Percentiles rank a stretch among this genome's conserved stretches.
Evolutionary conservation across 2,888 invertebrate species (phyloP).

Genomic region (Corythucha ciliata): DNA sequence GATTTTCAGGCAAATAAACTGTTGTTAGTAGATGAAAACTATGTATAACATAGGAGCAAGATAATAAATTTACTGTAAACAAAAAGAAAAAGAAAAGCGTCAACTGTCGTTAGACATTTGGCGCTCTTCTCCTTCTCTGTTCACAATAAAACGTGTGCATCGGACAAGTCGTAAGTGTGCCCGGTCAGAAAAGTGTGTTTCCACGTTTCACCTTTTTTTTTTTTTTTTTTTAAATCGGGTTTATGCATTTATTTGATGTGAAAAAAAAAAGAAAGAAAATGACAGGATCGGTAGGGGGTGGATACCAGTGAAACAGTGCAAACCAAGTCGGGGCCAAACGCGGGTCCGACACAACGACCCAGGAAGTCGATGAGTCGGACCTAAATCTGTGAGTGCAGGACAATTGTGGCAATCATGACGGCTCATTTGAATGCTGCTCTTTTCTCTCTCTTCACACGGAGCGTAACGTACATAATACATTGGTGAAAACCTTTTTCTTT

Average conservation of each 20-base stretch:
- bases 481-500: conserved; percentile 1
- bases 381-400: conserved; percentile 27
- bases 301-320: conserved; percentile 15
- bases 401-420: conserved; percentile 23
- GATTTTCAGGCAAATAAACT: too few species aligned
- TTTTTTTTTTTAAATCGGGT: not conserved
- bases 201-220: conserved; percentile 1
- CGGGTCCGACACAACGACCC: conserved; percentile 26
- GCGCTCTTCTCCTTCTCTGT: too few species aligned
- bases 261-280: too few species aligned
- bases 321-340: conserved; percentile 26
- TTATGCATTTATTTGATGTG: not conserved
- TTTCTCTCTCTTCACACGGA: conserved; percentile 22
- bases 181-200: conserved; percentile 24
- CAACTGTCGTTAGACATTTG: conserved; percentile 2
- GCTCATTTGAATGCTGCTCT: conserved; percentile 22
- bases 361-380: conserved; percentile 23
- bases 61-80: too few species aligned
- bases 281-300: too few species aligned
- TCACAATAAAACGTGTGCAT: too few species aligned
- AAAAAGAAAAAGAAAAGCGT: conserved; percentile 6
- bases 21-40: too few species aligned
- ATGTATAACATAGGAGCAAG: too few species aligned
- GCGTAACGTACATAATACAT: too few species aligned
- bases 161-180: too few species aligned